Evolutionary conservation across 2,113 vertebrate genomes (phyloP), one percentile per base, ranked within the genome.

Genomic region (Nipponia nippon): DNA sequence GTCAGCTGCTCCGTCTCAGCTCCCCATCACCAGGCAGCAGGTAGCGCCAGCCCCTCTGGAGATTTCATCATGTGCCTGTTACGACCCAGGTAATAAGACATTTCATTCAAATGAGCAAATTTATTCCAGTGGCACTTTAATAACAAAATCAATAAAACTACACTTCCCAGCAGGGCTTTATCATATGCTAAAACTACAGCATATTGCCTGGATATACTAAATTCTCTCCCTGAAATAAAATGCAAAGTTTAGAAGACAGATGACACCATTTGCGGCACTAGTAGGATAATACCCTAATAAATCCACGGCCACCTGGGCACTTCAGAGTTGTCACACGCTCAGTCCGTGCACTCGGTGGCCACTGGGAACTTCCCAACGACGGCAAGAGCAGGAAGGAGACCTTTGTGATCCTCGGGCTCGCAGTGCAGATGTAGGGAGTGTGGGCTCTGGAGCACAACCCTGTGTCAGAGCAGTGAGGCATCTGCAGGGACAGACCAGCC

Each of bases 31-130:
- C 50, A 78, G 40, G 66, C 71, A 83, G 44, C 4, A 8, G 50
- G 56, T 16, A 93, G 66, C 87, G 77, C 70, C 69, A 84, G 69
- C 8, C 20, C 40, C 76, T 90, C 75, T 13, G 4, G 36, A 82
- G 87, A 55, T 89, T 93, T 91, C 50, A 63, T 79, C 79, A 73
- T 56, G 27, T 65, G 85, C 95, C 90, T 83, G 93, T 90, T 92
- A 96, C 1, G 6, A 96, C 70, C 69, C 94, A 96, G 89, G 92
- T 88, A 89, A 95, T 95, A 95, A 94, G 95, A 96, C 96, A 75
- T 92, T 96, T 96, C 71, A 89, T 95, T 97, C 96, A 96, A 96
- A 97, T 96, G 90, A 96, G 96, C 89, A 89, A 93, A 96, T 97
- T 97, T 97, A 96, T 96, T 97, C 90, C 94, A 77, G 91, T 88